phyloP scores from a whole-genome alignment of 2,797 vertebrate genomes.

The Phoeniculus purpureus region DNA sequence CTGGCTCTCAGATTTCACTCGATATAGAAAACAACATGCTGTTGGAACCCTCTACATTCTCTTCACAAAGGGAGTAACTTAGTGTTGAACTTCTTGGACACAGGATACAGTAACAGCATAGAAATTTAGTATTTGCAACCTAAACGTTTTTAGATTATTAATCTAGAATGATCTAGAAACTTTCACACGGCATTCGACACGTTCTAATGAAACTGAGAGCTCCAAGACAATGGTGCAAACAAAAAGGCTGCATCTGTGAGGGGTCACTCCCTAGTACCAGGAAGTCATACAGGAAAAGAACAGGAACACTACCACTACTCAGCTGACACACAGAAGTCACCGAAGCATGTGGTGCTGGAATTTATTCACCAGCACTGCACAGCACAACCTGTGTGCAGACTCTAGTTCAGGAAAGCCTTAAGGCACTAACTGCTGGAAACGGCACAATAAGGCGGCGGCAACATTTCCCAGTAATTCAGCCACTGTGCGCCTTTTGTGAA shows the following conservation, averaged over 20 bases:
- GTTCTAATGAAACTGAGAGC: not conserved
- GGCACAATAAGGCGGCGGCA: not conserved
- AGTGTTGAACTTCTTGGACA: not conserved
- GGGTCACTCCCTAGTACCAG: not conserved
- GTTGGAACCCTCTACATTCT: not conserved
- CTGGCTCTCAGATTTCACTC: not conserved
- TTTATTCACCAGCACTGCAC: not conserved
- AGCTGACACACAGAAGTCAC: not conserved
- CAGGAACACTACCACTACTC: not conserved
- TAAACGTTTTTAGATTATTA: not conserved
- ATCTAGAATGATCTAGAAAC: not conserved
- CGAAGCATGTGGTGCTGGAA: not conserved
- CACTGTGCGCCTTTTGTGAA: not conserved
- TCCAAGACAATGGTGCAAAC: not conserved
- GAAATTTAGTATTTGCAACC: not conserved
- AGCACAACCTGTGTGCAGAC: not conserved
- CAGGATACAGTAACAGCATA: not conserved
- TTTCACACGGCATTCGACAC: not conserved
- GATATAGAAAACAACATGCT: not conserved
- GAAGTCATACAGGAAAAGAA: not conserved
- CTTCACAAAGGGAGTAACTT: not conserved
- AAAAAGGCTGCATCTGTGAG: not conserved
- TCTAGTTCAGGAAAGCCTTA: not conserved
- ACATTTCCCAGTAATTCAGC: not conserved
- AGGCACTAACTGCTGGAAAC: not conserved